These are phyloP conservation scores for Halcyon malimbica DNA, from an alignment of 2,113 vertebrate genomes.

Conservation along the genomic window DNA sequence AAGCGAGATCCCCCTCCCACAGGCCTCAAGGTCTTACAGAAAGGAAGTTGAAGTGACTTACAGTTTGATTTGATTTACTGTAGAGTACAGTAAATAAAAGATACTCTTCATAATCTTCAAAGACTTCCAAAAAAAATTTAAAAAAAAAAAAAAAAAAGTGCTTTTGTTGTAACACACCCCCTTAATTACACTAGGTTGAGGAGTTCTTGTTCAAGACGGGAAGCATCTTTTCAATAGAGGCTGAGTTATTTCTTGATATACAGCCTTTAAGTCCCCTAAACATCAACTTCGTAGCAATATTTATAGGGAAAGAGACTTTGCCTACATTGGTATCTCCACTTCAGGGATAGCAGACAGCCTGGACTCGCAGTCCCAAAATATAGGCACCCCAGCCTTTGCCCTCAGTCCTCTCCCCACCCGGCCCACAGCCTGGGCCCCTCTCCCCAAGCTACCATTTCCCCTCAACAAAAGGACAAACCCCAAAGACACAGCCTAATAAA, in stretches of 20 bases:
- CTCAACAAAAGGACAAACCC: no score
- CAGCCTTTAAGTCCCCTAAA: not conserved
- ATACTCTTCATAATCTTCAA: not conserved
- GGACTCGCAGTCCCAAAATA: not conserved
- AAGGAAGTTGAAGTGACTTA: not conserved
- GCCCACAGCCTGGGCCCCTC: not conserved
- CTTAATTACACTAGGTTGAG: not conserved
- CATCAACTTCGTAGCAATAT: not conserved
- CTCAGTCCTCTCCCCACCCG: not conserved
- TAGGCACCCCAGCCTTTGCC: not conserved
- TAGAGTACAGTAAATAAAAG: not conserved
- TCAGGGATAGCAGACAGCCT: no score
- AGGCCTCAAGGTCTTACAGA: not conserved
- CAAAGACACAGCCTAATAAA: no score
- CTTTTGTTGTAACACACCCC: not conserved
- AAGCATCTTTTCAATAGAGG: not conserved
- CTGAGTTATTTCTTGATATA: not conserved
- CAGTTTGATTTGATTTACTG: not conserved
- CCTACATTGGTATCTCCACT: not conserved
- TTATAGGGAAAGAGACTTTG: not conserved
- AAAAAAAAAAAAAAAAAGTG: no score
- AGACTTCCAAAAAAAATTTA: not conserved
- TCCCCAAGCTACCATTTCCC: not conserved
- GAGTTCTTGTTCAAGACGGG: not conserved
- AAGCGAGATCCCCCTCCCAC: accelerated